phyloP scores from a whole-genome alignment of 2,113 vertebrate genomes.

The Sander vitreus region DNA sequence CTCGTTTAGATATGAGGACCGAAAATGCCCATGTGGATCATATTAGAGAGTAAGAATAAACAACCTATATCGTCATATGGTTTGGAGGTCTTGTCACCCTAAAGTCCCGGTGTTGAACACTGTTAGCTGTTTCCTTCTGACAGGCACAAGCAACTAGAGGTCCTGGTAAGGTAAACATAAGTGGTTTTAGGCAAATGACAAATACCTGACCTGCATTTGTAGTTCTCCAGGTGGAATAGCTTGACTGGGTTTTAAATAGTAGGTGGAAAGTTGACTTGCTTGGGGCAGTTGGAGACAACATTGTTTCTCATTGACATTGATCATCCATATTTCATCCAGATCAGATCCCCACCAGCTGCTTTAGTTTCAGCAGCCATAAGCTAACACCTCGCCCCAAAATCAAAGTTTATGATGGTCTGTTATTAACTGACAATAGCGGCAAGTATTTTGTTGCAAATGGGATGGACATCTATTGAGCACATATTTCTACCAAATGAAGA shows the following conservation, averaged over 20 bases:
- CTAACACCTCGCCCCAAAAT: slow-evolving; percentile 3
- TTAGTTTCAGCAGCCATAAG: slow-evolving; percentile 24
- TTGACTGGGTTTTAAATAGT: background rate
- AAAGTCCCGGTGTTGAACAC: background rate
- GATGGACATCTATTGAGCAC: slow-evolving; percentile 35
- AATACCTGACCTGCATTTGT: background rate
- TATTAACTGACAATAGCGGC: slow-evolving; percentile 32
- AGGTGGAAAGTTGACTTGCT: background rate
- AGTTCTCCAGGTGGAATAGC: background rate
- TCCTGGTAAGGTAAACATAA: background rate
- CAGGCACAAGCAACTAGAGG: background rate
- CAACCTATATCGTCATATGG: too few relatives aligned
- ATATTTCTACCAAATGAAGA: slow-evolving; percentile 39
- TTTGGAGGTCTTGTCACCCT: background rate
- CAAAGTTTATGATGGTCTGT: background rate
- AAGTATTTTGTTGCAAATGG: slow-evolving; percentile 25
- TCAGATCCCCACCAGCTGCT: slow-evolving; percentile 24
- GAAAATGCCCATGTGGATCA: too few relatives aligned
- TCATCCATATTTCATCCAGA: slow-evolving; percentile 23
- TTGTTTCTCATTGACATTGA: slow-evolving; percentile 32
- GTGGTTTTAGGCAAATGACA: background rate
- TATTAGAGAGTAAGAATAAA: too few relatives aligned
- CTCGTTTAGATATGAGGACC: too few relatives aligned
- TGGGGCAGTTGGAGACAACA: slow-evolving; percentile 5
- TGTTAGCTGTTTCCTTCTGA: background rate